These are phyloP conservation scores for Monoplex corrugatus DNA, from an alignment of 2,888 invertebrate species.

Conservation along the genomic window DNA sequence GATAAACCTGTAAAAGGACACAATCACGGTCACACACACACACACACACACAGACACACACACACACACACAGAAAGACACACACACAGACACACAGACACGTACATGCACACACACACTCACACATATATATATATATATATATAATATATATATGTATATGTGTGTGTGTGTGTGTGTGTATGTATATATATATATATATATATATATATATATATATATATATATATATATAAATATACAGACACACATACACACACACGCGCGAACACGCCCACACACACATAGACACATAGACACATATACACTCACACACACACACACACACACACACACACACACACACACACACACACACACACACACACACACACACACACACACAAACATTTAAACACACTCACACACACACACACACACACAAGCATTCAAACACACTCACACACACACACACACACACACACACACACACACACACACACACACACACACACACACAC, in stretches of 20 bases:
- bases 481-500: not conserved
- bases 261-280: not conserved
- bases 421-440: not conserved
- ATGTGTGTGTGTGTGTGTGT: no score
- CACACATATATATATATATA: no score
- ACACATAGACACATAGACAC: not conserved
- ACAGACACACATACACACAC: not conserved
- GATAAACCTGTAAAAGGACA: no score
- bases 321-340: not conserved
- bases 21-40: no score
- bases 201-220: not conserved
- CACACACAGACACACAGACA: no score
- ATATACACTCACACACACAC: not conserved
- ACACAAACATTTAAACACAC: not conserved
- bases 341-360: not conserved
- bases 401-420: not conserved
- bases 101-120: no score
- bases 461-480: not conserved
- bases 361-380: no score
- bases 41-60: no score
- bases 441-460: not conserved
- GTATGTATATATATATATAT: not conserved
- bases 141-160: no score
- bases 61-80: no score
- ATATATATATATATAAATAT: not conserved